Base-by-base conservation (phyloP, 2,113 vertebrate genomes). In the Pagrus major region DNA sequence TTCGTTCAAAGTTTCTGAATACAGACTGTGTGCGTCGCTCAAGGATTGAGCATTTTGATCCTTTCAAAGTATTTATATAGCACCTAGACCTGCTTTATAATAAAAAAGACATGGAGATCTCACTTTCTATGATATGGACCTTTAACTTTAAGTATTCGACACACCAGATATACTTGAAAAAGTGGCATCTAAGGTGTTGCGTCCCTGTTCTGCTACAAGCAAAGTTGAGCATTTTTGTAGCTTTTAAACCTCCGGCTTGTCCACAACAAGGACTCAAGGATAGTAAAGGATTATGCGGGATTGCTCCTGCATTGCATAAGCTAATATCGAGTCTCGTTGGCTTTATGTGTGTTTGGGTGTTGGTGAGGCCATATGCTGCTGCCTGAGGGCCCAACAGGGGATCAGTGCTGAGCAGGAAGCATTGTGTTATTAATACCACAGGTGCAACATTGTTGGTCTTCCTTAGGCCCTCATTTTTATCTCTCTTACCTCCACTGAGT, bases 351-450 rank as follows among this genome's bases (percentile, higher is more conserved):
- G 76, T 85, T 72, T 84, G 77, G 87, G 81, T 90, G 88, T 85
- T 59, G 47, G 70, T 69, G 68, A 68, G 67, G 76, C 93, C 92
- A 93, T 93, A 92, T 93, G 93, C 80, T 87, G 76, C 65, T 23
- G 76, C 84, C 86, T 61, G 61, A 58, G 76, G 78, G 71, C 88
- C 86, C 89, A 83, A 86, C 88, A 76, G 84, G 86, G 83, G 85
- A 88, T 84, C 84, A 67, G 58, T 14, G 60, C 81, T 71, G 70
- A 91, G 89, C 90, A 93, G 92, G 91, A 93, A 88, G 86, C 49
- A 49, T 58, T 61, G 76, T 74, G 88, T 83, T 90, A 90, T 92
- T 93, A 93, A 87, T 88, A 90, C 85, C 85, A 18, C 56, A 87
- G 79, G 81, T 86, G 78, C 47, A 83, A 78, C 70, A 63, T 64